Evolutionary conservation across 2,113 vertebrate genomes (phyloP).

Genomic region (Uria lomvia): DNA sequence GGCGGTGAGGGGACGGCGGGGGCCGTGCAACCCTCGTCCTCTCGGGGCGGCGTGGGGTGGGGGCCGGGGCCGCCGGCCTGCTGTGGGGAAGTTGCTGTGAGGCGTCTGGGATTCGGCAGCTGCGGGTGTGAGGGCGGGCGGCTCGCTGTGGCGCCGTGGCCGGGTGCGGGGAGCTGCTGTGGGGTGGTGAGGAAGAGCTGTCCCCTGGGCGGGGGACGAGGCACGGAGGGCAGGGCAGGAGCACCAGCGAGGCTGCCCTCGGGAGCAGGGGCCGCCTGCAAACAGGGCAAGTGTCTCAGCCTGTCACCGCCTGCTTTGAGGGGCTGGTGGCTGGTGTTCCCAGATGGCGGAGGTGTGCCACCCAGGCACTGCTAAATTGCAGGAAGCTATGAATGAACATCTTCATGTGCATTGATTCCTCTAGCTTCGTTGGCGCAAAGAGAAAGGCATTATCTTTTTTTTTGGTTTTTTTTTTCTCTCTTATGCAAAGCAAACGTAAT

Average conservation of each 20-base stretch:
- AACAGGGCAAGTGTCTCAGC: background rate
- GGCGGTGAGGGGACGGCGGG: background rate
- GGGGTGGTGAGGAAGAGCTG: background rate
- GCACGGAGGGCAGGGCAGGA: background rate
- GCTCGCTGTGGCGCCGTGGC: background rate
- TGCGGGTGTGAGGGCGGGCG: background rate
- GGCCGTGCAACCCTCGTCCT: background rate
- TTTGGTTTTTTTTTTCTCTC: background rate
- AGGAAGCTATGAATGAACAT: background rate
- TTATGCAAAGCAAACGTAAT: background rate
- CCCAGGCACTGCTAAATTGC: background rate
- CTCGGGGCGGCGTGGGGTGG: background rate
- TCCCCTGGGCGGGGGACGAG: too few species aligned
- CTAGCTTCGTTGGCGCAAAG: background rate
- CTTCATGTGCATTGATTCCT: background rate
- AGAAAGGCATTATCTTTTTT: background rate
- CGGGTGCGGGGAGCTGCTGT: background rate
- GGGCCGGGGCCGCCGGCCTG: too few species aligned
- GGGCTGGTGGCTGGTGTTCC: background rate
- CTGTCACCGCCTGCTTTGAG: constrained; percentile 18
- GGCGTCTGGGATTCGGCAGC: background rate
- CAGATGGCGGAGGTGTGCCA: background rate
- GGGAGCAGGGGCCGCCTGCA: background rate
- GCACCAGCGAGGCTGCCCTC: background rate
- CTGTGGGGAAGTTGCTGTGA: background rate